Base-by-base conservation (phyloP, 2,888 invertebrate species). In the Rotaria socialis region DNA sequence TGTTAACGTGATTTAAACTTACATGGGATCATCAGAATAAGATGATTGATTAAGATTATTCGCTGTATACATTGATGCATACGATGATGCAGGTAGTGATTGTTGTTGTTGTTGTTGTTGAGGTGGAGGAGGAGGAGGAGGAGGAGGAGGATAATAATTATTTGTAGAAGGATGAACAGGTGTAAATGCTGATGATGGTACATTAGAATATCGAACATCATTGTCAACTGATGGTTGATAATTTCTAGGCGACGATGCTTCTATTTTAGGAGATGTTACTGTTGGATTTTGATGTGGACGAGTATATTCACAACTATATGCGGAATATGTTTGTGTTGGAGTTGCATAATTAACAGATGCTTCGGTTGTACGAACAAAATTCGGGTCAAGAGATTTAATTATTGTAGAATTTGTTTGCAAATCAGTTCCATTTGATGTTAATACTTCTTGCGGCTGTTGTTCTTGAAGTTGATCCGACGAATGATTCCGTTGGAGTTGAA, bases 21-120 rank as follows among this genome's bases (percentile, higher is more conserved):
- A 80, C 80, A 80, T 80, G 10, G 80, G 80, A 47, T 80, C 80
- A 80, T 80, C 80, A 1, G 80, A 80, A 80, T 80, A 80, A 24
- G 80, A 10, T 47, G 80, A 11, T 80, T 43, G 47, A 35, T 67
- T 35, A 67, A 19, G 67, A 67, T 67, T 67, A 80, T 47, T 80
- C 47, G 47, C 10, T 43, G 43, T 80, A 47, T 80, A 80, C 80
- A 80, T 80, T 47, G 47, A 47, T 47, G 8, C 35, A 43, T 80
- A 80, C 8, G 24, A 47, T 80, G 47, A 11, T 3, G 14, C 47
- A 80, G 80, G 43, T 19, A 67, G 47, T 80, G 47, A 14, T 47
- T 80, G 47, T n/a, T 35, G 35, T 35, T 35, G 35, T 35, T 35
- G 35, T 35, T 35, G 35, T 35, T 35, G 35, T 35, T 35, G 35